These are phyloP conservation scores for Brachyptera putata DNA, from an alignment of 2,888 invertebrate genomes.

Conservation along the genomic window DNA sequence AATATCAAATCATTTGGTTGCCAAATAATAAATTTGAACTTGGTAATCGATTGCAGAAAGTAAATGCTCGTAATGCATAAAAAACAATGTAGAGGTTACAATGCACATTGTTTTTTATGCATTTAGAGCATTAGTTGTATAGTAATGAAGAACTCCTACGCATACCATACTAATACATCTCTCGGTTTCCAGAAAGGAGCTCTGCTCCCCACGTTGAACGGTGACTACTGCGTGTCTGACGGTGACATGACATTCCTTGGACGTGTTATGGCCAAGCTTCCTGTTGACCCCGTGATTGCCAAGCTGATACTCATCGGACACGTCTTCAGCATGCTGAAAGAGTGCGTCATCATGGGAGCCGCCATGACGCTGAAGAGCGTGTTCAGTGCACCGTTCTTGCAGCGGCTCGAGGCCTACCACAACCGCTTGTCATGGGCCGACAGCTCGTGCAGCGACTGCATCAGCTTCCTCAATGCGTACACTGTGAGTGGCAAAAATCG, in stretches of 20 bases:
- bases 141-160: no score
- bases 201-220: slow-evolving; percentile 57
- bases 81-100: no score
- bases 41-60: no score
- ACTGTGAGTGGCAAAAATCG: slow-evolving; percentile 58
- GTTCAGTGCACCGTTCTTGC: slow-evolving; percentile 69
- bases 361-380: slow-evolving; percentile 76
- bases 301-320: slow-evolving; percentile 85
- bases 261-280: slow-evolving; percentile 72
- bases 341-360: slow-evolving; percentile 80
- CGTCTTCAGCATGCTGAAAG: slow-evolving; percentile 78
- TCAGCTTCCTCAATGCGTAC: slow-evolving; percentile 77
- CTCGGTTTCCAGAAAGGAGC: slow-evolving; percentile 69
- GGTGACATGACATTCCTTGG: slow-evolving; percentile 88
- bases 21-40: no score
- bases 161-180: no score
- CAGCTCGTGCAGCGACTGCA: slow-evolving; percentile 77
- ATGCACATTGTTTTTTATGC: no score
- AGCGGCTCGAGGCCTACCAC: slow-evolving; percentile 64
- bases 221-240: slow-evolving; percentile 52
- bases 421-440: slow-evolving; percentile 78
- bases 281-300: slow-evolving; percentile 74
- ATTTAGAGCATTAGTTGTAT: no score
- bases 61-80: no score
- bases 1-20: no score